Percentiles rank a stretch among this genome's conserved stretches.
phyloP scores from a whole-genome alignment of 2,797 vertebrate species.

The Gorsachius magnificus region DNA sequence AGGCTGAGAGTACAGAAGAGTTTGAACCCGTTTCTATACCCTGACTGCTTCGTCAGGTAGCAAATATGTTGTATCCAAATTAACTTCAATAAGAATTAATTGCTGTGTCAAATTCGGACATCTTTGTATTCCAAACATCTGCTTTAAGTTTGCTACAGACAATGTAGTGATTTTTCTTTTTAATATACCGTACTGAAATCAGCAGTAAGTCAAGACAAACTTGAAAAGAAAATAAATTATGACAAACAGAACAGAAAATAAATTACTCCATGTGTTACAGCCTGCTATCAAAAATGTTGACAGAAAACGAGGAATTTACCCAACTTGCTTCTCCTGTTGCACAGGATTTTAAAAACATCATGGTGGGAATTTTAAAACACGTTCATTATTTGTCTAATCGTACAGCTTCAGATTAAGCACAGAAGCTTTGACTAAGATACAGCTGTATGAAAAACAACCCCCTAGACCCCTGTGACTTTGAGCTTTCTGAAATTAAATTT shows the following conservation, averaged over 20 bases:
- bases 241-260: background rate
- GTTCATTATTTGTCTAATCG: background rate
- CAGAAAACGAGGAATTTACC: background rate
- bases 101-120: background rate
- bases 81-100: slow-evolving; percentile 13
- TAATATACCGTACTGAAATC: background rate
- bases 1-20: background rate
- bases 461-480: background rate
- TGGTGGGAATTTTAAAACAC: background rate
- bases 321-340: background rate
- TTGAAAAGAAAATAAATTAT: slow-evolving; percentile 2
- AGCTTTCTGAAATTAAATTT: background rate
- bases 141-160: slow-evolving; percentile 1
- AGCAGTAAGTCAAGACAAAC: background rate
- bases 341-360: background rate
- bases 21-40: background rate
- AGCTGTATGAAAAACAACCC: slow-evolving; percentile 14
- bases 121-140: slow-evolving; percentile 53
- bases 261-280: background rate
- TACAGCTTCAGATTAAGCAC: background rate
- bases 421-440: background rate
- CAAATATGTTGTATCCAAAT: background rate
- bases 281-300: background rate
- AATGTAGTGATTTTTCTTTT: background rate
- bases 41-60: background rate